Evolutionary conservation across 1,140 invertebrate genomes (phyloP).

Genomic region (Philopotamus ludificatus): DNA sequence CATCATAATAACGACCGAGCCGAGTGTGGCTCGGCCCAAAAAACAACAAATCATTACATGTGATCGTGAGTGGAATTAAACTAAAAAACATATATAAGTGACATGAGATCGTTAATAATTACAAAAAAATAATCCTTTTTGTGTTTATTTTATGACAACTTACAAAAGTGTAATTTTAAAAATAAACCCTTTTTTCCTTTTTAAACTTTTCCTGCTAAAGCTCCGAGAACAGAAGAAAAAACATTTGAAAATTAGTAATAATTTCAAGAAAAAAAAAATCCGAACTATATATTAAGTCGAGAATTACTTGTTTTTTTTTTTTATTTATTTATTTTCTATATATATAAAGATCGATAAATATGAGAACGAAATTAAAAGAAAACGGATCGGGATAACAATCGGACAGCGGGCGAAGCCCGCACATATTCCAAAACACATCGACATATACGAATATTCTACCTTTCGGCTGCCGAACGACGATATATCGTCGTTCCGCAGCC

Average conservation of each 20-base stretch:
- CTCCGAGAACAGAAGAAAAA: slow-evolving; percentile 40
- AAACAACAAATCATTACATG: slow-evolving; percentile 68
- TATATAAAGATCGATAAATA: no score
- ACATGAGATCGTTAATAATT: slow-evolving; percentile 1
- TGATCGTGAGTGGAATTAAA: slow-evolving; percentile 60
- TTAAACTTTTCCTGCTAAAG: slow-evolving; percentile 41
- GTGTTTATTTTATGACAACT: slow-evolving; percentile 31
- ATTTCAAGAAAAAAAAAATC: slow-evolving; percentile 2
- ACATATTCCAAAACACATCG: no score
- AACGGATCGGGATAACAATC: slow-evolving; percentile 20
- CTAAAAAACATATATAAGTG: slow-evolving; percentile 10
- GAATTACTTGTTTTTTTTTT: no score
- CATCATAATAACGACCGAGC: slow-evolving; percentile 39
- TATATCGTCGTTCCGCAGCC: no score
- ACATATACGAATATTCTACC: no score
- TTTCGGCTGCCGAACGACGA: no score
- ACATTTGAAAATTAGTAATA: slow-evolving; percentile 39
- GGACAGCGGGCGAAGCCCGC: slow-evolving; percentile 13
- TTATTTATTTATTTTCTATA: no score
- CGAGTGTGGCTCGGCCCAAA: slow-evolving; percentile 42
- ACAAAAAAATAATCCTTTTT: slow-evolving; percentile 4
- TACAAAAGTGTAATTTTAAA: slow-evolving; percentile 34
- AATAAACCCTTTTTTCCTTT: slow-evolving; percentile 40
- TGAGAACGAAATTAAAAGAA: slow-evolving; percentile 9
- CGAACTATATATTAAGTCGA: no score